Evolutionary conservation across 2,113 vertebrate genomes (phyloP).

Genomic region (Dolichotis patagonum): DNA sequence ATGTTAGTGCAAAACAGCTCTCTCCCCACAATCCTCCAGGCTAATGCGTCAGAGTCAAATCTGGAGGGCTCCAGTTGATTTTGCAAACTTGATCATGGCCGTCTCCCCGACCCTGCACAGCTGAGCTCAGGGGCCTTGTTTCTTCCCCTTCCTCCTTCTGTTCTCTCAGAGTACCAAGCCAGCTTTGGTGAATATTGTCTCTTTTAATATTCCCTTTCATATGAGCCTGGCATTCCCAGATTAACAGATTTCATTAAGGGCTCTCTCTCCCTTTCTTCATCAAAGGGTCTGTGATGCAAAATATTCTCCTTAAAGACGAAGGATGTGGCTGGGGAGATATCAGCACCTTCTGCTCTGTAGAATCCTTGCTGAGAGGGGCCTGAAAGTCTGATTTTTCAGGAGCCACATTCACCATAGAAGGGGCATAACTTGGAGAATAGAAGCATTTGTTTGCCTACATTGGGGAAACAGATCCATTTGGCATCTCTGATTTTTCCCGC

Average conservation of each 20-base stretch:
- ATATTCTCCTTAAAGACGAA: constrained; percentile 71
- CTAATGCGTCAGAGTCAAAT: constrained; percentile 2
- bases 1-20: constrained; percentile 33
- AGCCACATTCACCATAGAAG: background rate
- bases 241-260: constrained; percentile 83
- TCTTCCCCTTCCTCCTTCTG: constrained; percentile 24
- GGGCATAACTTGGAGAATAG: background rate
- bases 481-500: background rate
- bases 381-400: background rate
- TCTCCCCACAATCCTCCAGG: background rate
- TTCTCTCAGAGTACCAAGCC: constrained; percentile 1
- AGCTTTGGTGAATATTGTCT: constrained; percentile 72
- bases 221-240: constrained; percentile 77
- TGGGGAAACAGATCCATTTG: background rate
- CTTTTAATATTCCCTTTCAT: constrained; percentile 86
- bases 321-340: constrained; percentile 48
- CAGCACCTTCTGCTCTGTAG: constrained; percentile 25
- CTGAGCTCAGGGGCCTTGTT: background rate
- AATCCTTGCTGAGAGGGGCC: constrained; percentile 26
- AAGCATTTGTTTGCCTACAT: background rate
- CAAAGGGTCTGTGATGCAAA: constrained; percentile 80
- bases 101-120: background rate
- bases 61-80: background rate
- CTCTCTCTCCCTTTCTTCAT: constrained; percentile 81
- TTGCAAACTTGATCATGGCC: constrained; percentile 40